Evolutionary conservation across 2,113 vertebrate species (phyloP), one percentile per base, ranked within the genome.

Genomic region (Actenoides lindsayi): DNA sequence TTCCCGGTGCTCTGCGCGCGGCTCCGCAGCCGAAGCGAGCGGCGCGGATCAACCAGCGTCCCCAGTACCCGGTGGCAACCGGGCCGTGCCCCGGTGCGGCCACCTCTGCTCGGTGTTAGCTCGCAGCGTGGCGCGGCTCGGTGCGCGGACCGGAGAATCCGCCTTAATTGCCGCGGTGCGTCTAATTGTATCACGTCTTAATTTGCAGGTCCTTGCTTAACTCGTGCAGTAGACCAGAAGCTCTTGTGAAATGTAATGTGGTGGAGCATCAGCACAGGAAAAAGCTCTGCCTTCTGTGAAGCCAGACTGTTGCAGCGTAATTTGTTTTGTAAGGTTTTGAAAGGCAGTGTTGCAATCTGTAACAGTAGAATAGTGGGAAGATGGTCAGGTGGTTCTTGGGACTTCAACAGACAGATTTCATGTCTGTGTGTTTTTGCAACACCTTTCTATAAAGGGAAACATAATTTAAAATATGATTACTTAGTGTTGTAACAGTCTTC

Each of bases 361-460:
- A 84, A 90, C 81, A 90, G 69, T 70, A 87, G 92, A 51, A 93
- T 87, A 87, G 95, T 65, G 96, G 93, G 96, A 95, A 94, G 92
- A 93, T 84, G 97, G 97, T 97, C 97, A 97, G 97, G 97, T 96
- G 98, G 95, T 95, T 96, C 96, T 97, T 51, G 90, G 96, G 97
- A 97, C 97, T 96, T 97, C 93, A 96, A 93, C 97, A 96, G 97
- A 97, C 98, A 96, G 97, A 96, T 96, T 97, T 96, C 96, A 62
- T 93, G 98, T 97, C 97, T 98, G 96, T 98, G 97, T 98, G 97
- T 98, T 98, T 98, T 97, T 98, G 98, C 97, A 98, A 98, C 97
- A 98, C 97, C 98, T 98, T 98, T 97, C 98, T 98, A 98, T 97
- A 98, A 98, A 98, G 98, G 98, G 98, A 98, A 98, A 98, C 97